phyloP scores from a whole-genome alignment of 2,888 invertebrate species.

The Chrysina gloriosa region DNA sequence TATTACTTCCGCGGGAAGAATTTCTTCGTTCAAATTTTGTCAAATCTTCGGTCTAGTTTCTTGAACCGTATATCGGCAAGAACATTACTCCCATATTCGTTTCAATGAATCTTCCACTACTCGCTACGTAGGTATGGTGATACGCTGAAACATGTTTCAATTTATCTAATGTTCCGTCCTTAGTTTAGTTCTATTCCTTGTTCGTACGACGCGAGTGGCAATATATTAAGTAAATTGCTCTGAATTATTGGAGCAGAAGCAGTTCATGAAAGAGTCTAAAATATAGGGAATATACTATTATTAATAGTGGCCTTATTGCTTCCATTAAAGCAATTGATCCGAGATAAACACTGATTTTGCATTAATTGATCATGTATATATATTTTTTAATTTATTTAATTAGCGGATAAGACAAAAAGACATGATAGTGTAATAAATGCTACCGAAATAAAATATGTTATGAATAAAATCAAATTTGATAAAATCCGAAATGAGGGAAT shows the following conservation, averaged over 20 bases:
- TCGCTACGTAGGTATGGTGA: slow-evolving; percentile 1
- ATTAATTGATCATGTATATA: no score
- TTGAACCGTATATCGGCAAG: background rate
- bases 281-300: background rate
- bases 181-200: background rate
- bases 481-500: no score
- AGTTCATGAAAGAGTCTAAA: background rate
- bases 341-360: no score
- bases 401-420: no score
- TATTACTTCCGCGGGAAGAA: slow-evolving; percentile 13
- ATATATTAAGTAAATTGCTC: slow-evolving; percentile 10
- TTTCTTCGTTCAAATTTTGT: slow-evolving; percentile 18
- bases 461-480: no score
- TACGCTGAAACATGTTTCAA: slow-evolving; percentile 20
- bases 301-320: background rate
- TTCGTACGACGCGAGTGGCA: background rate
- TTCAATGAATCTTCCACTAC: slow-evolving; percentile 21
- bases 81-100: background rate
- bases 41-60: slow-evolving; percentile 4
- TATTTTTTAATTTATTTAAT: no score
- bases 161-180: slow-evolving; percentile 21
- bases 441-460: no score
- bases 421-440: no score
- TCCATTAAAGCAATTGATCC: background rate
- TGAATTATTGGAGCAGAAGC: background rate